phyloP scores from a whole-genome alignment of 1,140 invertebrate genomes.

The Lucilia cuprina region DNA sequence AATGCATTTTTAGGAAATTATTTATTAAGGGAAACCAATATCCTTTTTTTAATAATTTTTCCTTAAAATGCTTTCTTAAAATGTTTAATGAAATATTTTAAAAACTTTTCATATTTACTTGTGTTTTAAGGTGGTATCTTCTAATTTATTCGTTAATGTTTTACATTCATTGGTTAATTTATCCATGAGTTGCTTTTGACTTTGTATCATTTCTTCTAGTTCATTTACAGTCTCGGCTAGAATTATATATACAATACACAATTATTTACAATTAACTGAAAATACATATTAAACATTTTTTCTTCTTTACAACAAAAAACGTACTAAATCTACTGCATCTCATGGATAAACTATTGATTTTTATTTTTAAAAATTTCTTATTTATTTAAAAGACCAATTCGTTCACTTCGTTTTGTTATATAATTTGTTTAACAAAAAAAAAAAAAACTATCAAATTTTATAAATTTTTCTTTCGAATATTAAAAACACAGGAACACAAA shows the following conservation, averaged over 20 bases:
- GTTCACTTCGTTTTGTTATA: no score
- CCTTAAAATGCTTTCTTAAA: no score
- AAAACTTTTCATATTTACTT: conserved; percentile 70
- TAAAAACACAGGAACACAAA: conserved; percentile 52
- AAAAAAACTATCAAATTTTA: no score
- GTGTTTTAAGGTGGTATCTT: conserved; percentile 81
- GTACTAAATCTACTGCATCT: conserved; percentile 56
- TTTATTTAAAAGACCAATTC: no score
- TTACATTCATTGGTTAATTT: conserved; percentile 85
- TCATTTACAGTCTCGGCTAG: conserved; percentile 82
- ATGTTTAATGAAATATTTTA: neutral
- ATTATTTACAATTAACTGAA: neutral
- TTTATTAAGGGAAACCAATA: no score
- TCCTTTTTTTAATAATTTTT: neutral
- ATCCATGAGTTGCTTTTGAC: conserved; percentile 87
- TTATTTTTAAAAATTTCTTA: neutral
- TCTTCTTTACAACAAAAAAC: conserved; percentile 37
- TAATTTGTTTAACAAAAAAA: no score
- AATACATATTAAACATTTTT: neutral
- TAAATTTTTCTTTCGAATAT: no score
- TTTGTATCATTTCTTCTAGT: conserved; percentile 83
- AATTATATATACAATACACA: conserved; percentile 50
- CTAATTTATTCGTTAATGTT: conserved; percentile 82
- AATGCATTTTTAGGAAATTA: no score
- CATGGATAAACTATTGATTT: conserved; percentile 72